phyloP scores from a whole-genome alignment of 2,797 vertebrate genomes.

The Hyperoplus immaculatus region DNA sequence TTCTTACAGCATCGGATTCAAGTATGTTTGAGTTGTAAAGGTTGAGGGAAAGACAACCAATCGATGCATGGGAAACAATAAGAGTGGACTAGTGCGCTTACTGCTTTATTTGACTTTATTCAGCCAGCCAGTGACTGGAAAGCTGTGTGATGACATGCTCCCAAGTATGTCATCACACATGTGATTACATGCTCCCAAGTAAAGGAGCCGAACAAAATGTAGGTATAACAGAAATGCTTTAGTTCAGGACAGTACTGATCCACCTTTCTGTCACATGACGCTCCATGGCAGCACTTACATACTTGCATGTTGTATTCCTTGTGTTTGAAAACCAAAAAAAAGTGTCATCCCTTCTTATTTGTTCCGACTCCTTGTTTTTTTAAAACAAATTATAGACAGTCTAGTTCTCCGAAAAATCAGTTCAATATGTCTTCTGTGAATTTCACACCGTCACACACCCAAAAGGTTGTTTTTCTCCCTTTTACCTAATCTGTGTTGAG shows the following conservation, averaged over 20 bases:
- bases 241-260: conserved; percentile 22
- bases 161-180: conserved; percentile 5
- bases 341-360: conserved; percentile 47
- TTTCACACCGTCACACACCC: conserved; percentile 52
- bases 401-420: conserved; percentile 43
- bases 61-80: conserved; percentile 7
- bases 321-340: conserved; percentile 14
- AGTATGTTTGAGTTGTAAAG: conserved; percentile 23
- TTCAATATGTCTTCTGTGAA: conserved; percentile 52
- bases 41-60: conserved; percentile 12
- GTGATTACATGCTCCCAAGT: conserved; percentile 39
- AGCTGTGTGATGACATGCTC: conserved; percentile 36
- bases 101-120: conserved; percentile 40
- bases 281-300: background rate
- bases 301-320: conserved; percentile 15
- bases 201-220: conserved; percentile 33
- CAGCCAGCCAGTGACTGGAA: conserved; percentile 21
- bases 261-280: conserved; percentile 11
- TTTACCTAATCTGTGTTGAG: conserved; percentile 59
- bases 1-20: conserved; percentile 5
- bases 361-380: conserved; percentile 44
- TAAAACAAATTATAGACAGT: conserved; percentile 47
- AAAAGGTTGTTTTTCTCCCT: conserved; percentile 21
- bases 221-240: conserved; percentile 9
- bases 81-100: background rate